Base-by-base conservation (phyloP, 2,888 invertebrate species). In the Ypsolopha scabrella region DNA sequence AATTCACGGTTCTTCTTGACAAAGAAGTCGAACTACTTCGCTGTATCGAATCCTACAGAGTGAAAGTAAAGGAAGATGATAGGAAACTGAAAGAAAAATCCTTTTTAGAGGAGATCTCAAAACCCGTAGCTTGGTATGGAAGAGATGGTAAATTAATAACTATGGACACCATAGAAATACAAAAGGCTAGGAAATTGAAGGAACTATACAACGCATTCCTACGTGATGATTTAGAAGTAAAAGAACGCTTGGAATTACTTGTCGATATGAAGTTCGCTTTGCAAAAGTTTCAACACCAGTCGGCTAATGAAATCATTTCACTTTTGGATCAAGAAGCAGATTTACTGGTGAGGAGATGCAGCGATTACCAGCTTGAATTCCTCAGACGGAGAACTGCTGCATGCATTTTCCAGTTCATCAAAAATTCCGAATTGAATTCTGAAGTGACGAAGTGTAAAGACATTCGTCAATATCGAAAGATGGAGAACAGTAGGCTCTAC, bases 101-200 rank as follows among this genome's bases (percentile, higher is more conserved):
- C 55, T 89, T 93, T 63, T 80, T 95, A 44, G 89, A 90, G 56
- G 87, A 89, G 60, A 89, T 93, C 65, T 91, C 92, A 4, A 88
- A 90, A 57, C 93, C 97, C 0, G 88, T 93, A 43, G 89, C 90
- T 52, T 95, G 95, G 93, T 88, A 89, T 54, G 91, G 92, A 37
- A 90, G 90, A 60, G 92, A 93, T 64, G 92, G 92, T 14, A 87
- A 82, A 54, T 68, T 90, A 38, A 89, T 95, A 13, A 89, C 92
- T 57, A 92, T 97, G 92, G 93, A 96, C 60, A 93, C 95, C 0
- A 69, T 94, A 50, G 93, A 92, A 69, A 93, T 92, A 14, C 94
- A 95, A 65, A 90, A 91, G 61, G 95, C 94, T 11, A 89, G 91
- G 50, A 92, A 93, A 64, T 86, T 94, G 46, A 90, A 90, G 53